Base-by-base conservation (phyloP, 2,797 vertebrate species). In the Malurus leucopterus region DNA sequence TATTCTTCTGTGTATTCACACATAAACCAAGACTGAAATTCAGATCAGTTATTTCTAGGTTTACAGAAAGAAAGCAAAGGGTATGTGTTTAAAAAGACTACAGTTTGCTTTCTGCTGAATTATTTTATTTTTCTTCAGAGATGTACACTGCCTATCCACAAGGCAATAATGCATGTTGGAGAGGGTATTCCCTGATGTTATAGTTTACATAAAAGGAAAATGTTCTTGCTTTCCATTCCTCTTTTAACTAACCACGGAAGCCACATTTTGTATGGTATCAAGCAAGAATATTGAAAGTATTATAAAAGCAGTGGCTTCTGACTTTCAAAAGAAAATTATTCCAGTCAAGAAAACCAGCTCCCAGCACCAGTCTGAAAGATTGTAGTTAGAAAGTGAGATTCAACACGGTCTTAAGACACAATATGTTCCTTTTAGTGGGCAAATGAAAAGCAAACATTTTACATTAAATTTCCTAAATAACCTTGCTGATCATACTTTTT, bases 391-490 rank as follows among this genome's bases (percentile, higher is more conserved):
- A 84, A 84, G 19, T 62, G n/a, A 47, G 21, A 41, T 44, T 34
- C 58, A 77, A 15, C 46, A 84, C 23, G 34, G 64, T 70, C 88
- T 69, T 59, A 84, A 84, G 62, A 88, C 15, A 43, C 41, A 80
- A 3, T 36, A 57, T 13, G 26, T 57, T 88, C 16, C 30, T 47
- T 91, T 92, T 65, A 85, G 71, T 27, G 36, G 83, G 65, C 95
- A 93, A 93, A 72, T 32, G 2, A 49, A 93, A 73, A 89, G 18
- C 15, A 44, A 43, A 30, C 14, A 61, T 68, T 90, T 92, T 93
- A 85, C 86, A 90, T 5, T 22, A 65, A 91, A 63, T 76, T 79
- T 87, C 72, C 77, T 57, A 85, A 90, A 88, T 72, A 94, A 59
- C 32, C 59, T 40, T 54, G 51, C 50, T 65, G 59, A 40, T 32